Base-by-base conservation (phyloP, 2,113 vertebrate species). In the Puffinus mauretanicus region DNA sequence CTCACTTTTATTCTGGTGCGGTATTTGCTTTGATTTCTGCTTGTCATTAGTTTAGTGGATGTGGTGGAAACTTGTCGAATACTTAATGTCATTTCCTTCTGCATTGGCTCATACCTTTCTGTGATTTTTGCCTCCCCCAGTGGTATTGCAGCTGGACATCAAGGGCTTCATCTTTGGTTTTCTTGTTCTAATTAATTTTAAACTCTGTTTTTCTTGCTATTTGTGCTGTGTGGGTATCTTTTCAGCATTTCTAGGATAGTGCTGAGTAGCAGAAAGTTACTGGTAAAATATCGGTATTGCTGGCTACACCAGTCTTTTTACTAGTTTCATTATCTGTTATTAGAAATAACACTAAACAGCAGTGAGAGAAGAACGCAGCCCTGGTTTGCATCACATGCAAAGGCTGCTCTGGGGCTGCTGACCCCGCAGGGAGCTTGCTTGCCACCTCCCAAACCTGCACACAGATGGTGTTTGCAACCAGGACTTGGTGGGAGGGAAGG, bases 21-120 rank as follows among this genome's bases (percentile, higher is more conserved):
- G 32, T 44, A 20, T 79, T 71, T 93, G 61, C 32, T 92, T 88
- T 93, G 61, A 90, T 93, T 96, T 93, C 82, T 95, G 55, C 44
- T 85, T 79, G 78, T 82, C 44, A 52, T 87, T 90, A 79, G 14
- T 52, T 82, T 76, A 51, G n/a, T 79, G 66, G n/a, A 69, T 46
- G 24, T 34, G 25, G 29, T 80, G 13, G 75, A 93, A 85, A 58
- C 29, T 79, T 61, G 11, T 88, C 52, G 64, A 47, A 62, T 26
- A 34, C 51, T 72, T 86, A 61, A 87, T 58, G 29, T 46, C 1
- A 67, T 91, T 94, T 89, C n/a, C 65, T 87, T 82, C 57, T 62
- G 13, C 51, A 16, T 8, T 65, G 40, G 24, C 11, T 86, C 30
- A 18, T 42, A 67, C 7, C 2, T 49, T 40, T 57, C 65, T 46